Percentiles rank a stretch among this genome's conserved stretches.
Evolutionary conservation across 2,888 invertebrate species (phyloP).

Genomic region (Pandemis heparana): DNA sequence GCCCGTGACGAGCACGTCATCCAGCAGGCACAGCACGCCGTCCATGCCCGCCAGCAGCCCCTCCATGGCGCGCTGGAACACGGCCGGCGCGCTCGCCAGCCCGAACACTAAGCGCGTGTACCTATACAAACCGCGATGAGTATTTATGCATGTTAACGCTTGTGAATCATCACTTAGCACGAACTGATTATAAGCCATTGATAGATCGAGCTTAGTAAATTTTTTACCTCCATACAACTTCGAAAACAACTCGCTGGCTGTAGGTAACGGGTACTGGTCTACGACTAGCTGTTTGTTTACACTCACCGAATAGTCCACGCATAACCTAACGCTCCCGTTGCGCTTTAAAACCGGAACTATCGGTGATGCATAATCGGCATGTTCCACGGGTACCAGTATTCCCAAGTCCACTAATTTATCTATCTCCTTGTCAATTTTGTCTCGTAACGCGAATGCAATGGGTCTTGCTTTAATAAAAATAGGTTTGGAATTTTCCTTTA

Average conservation of each 20-base stretch:
- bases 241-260: conserved; percentile 29
- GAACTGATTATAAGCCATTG: conserved; percentile 20
- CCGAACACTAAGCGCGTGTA: conserved; percentile 19
- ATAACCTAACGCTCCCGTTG: background rate
- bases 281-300: conserved; percentile 2
- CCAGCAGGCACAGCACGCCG: conserved; percentile 1
- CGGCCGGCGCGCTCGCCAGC: conserved; percentile 10
- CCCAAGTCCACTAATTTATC: no score
- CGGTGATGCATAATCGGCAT: no score
- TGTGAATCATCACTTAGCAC: conserved; percentile 9
- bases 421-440: no score
- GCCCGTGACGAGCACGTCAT: background rate
- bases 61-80: conserved; percentile 20
- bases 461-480: no score
- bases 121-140: conserved; percentile 21
- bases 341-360: no score
- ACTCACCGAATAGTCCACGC: conserved; percentile 12
- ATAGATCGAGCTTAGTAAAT: conserved; percentile 32
- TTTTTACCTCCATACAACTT: conserved; percentile 21
- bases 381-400: no score
- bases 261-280: conserved; percentile 31
- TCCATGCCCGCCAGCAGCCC: conserved; percentile 8
- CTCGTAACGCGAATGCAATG: no score
- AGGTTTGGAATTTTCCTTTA: no score
- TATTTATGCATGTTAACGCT: conserved; percentile 1